Evolutionary conservation across 2,797 vertebrate species (phyloP), one percentile per base, ranked within the genome.

Genomic region (Valencia hispanica): DNA sequence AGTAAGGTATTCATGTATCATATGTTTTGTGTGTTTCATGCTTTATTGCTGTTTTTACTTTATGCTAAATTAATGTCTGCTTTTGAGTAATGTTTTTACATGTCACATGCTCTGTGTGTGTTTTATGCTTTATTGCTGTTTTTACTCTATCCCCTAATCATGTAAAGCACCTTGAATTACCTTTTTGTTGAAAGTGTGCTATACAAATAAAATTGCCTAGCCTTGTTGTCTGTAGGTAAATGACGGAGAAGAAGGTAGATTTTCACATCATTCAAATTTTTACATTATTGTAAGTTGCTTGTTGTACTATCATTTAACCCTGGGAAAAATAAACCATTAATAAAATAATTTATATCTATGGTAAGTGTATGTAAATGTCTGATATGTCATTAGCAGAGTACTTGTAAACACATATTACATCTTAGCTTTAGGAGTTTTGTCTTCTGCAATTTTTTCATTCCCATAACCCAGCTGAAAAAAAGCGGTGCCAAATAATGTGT

Each of bases 391-490:
- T 25, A 66, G 10, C 25, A 15, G 14, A 41, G 63, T n/a, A n/a
- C 10, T 41, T 66, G 63, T 66, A 4, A 30, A 69, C 15, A 22
- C 5, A 25, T 25, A n/a, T 50, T 17, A 18, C 5, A 18, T 6
- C 8, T 27, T 27, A 12, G 32, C 14, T 70, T 17, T 9, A n/a
- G 5, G 30, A 61, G 15, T 51, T 57, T 30, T 5, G n/a, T 39
- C 12, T 47, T 27, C 34, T 59, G 4, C 6, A 18, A 70, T 70
- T 53, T 20, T 50, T 17, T 66, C 5, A 18, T 66, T 75, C 18
- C 36, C 22, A 74, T 34, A 34, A 70, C 73, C 69, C 25, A 17
- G 25, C 55, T 82, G 63, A 53, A 78, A 68, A 74, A 74, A 75
- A 27, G 9, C 0, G 47, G 68, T 53, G 53, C 53, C 70, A 36